Base-by-base conservation (phyloP, 2,888 invertebrate species). In the Oxyscelio sp. region DNA sequence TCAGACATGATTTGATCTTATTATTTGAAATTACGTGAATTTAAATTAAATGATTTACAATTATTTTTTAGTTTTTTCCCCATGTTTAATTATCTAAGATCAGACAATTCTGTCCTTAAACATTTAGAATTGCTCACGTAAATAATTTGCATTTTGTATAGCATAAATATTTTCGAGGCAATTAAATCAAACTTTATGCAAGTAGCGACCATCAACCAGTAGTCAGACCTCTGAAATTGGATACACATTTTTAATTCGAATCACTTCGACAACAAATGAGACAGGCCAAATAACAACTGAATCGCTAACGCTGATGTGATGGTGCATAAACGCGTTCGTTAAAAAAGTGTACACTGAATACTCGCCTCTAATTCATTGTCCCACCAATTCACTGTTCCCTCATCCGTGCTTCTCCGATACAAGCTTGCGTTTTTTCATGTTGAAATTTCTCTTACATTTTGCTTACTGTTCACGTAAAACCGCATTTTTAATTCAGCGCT, bases 381-480 rank as follows among this genome's bases (percentile, higher is more conserved):
- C 58, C 56, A 21, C 50, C 56, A 59, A 59, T 52, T 70, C 38
- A 78, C 54, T 66, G 50, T 58, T 48, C 31, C 59, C 61, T 66
- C 77, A 77, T 58, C 66, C 27, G 58, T 34, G 63, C 17, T 43
- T 56, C 27, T 40, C 38, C 22, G 34, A 61, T 22, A 34, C 31
- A 11, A 71, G 52, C 45, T 79, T 79, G n/a, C 79, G 61, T 54
- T 71, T 79, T 71, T 71, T 70, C 79, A 79, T 79, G 48, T 24
- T 65, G 70, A 21, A 27, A 68, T 52, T 27, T 21, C 17, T 45
- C n/a, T 17, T 56, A 21, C 34, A 50, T 27, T 31, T 38, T 58
- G 56, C 21, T 19, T 48, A 34, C 19, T 56, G n/a, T 56, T 40
- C 31, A 58, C 45, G 22, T 40, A 21, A 19, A 54, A 40, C 21